A percentile compares a stretch with the other conserved stretches of the same genome.
Evolutionary conservation across 2,888 invertebrate genomes (phyloP).

Genomic region (Sipha maydis): DNA sequence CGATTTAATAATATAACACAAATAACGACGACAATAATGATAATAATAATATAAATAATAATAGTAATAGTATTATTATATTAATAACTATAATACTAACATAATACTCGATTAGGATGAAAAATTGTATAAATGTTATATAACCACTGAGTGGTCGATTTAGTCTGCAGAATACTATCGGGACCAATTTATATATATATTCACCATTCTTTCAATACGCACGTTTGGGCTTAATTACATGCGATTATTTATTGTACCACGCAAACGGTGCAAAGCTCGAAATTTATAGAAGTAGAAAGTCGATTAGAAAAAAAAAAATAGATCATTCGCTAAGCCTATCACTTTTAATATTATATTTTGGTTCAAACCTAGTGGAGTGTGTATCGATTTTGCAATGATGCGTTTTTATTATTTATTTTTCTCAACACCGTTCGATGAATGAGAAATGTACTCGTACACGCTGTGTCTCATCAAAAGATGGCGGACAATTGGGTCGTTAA

Average conservation of each 20-base stretch:
- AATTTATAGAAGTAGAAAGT: not conserved
- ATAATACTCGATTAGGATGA: not conserved
- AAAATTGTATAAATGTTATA: constrained; percentile 4
- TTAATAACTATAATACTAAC: too few species aligned
- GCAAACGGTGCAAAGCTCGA: not conserved
- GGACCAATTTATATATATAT: not conserved
- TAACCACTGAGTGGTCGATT: not conserved
- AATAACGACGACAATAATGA: not conserved
- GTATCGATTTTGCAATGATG: not conserved
- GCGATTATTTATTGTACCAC: not conserved
- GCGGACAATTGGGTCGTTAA: too few species aligned
- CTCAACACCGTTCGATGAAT: not conserved
- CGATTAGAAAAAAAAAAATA: not conserved
- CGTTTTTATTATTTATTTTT: not conserved
- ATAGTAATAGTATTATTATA: too few species aligned
- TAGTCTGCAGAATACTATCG: not conserved
- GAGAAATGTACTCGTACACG: too few species aligned
- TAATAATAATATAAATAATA: not conserved
- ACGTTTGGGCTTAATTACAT: not conserved
- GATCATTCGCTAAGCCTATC: not conserved
- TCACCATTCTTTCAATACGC: not conserved
- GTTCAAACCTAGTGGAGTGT: not conserved
- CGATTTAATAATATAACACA: not conserved
- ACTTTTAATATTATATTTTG: too few species aligned
- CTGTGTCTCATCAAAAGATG: too few species aligned